These are phyloP conservation scores for Daubentonia madagascariensis DNA, from an alignment of 2,113 vertebrate species.

Conservation along the genomic window DNA sequence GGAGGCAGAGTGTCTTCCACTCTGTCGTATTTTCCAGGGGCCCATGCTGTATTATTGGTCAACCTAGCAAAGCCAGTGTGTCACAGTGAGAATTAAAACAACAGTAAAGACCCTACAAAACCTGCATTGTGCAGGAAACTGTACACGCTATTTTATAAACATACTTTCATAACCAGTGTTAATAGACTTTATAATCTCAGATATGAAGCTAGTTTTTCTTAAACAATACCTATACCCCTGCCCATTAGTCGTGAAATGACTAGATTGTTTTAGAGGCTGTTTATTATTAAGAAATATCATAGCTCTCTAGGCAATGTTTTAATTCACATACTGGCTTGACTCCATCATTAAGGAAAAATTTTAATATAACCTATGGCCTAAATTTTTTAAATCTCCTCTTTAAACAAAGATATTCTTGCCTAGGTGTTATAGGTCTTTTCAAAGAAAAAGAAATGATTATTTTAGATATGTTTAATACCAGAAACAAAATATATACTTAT, in stretches of 20 bases:
- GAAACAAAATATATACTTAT: constrained; percentile 11
- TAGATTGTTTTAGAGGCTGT: background rate
- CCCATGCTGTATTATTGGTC: background rate
- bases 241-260: background rate
- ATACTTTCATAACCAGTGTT: background rate
- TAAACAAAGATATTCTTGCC: constrained; percentile 30
- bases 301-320: background rate
- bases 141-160: background rate
- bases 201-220: background rate
- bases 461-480: constrained; percentile 5
- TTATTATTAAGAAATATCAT: constrained; percentile 19
- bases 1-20: background rate
- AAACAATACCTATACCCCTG: background rate
- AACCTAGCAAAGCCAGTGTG: background rate
- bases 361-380: background rate
- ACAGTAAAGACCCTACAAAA: background rate
- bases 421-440: background rate
- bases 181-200: background rate
- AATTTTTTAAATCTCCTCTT: background rate
- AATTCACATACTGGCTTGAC: constrained; percentile 1
- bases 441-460: constrained; percentile 37
- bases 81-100: background rate
- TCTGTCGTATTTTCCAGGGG: background rate
- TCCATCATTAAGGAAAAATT: constrained; percentile 30
- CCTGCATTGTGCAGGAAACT: background rate